Base-by-base conservation (phyloP, 2,113 vertebrate species). In the Emberiza fucata region DNA sequence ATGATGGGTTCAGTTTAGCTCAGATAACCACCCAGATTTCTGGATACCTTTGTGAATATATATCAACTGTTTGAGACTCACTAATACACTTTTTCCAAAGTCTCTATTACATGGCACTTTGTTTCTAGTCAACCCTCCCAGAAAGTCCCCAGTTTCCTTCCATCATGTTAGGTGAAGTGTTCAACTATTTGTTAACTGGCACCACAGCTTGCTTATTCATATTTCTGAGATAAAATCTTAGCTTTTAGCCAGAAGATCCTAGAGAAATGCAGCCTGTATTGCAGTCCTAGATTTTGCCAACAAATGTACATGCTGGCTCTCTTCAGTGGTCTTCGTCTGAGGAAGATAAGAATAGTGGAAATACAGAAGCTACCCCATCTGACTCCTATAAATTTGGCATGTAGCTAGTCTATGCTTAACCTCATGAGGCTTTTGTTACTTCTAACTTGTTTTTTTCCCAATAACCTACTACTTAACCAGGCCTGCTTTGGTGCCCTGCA, bases 1-100 rank as follows among this genome's bases (percentile, higher is more conserved):
- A 96, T 83, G 93, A 96, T 96, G 72, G 65, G 79, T 94, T 92
- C 73, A 61, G 73, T 94, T 95, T 82, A 77, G 73, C 82, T 97
- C 77, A 95, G 95, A 96, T 94, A 97, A 92, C 95, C 91, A 96
- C 95, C 91, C 94, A 95, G 90, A 96, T 69, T 92, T 86, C 90
- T 95, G 45, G 75, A 88, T 81, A 65, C 50, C 57, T 94, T 91
- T 92, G 65, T 50, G 79, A 95, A 94, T 56, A 92, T 60, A 11
- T 31, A 83, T 90, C 77, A 90, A 80, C 68, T 78, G 24, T 85
- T 94, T 64, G 50, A 87, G 48, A 45, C 65, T 61, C 70, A 27
- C 44, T 75, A 35, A 12, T 40, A 70, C 25, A 39, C 17, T 88
- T 94, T 95, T 91, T 86, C 66, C 66, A 16, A 89, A 70, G 54